Base-by-base conservation (phyloP, 2,888 invertebrate species). In the Prostheceraeus crozeri region DNA sequence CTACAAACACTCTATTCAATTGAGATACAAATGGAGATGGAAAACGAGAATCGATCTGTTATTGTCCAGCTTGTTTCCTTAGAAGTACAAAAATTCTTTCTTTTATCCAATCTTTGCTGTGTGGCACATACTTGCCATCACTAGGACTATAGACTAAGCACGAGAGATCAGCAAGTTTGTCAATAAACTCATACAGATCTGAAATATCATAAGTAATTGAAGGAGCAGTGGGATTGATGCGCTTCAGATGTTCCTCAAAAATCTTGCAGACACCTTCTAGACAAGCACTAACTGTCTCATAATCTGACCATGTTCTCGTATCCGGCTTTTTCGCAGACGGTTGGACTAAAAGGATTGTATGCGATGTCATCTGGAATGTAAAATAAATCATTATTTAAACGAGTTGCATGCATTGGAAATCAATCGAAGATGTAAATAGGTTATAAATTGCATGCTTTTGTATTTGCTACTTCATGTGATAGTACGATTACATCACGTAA, bases 71-170 rank as follows among this genome's bases (percentile, higher is more conserved):
- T 77, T 93, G 89, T 67, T 90, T 84, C 68, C 82, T 71, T 64
- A 96, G 79, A 69, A 96, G 79, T 2, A 93, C 86, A 73, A 94
- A 96, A 65, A 98, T 93, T 76, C 96, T 93, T 75, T 98, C 94
- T 77, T 98, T 98, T 61, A 98, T 90, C 94, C 94, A 98, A 70
- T 91, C 93, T 79, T 96, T 96, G 76, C 94, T 94, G 79, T 94
- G 94, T 0, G 98, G 98, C 1, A 90, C 89, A 71, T 98, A 98
- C 0, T 90, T 89, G 71, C 90, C 89, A 36, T 88, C 87, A 4
- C 87, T 85, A 74, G n/a, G 28, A 45, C 21, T 27, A 48, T 62
- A 62, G 63, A 98, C 96, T 62, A 98, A 79, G 72, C 96, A 94
- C 68, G 90, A 89, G 53, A 98, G 81, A 74, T 99, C 98, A 21